Base-by-base conservation (phyloP, 2,797 vertebrate genomes). In the Lepus townsendii region DNA sequence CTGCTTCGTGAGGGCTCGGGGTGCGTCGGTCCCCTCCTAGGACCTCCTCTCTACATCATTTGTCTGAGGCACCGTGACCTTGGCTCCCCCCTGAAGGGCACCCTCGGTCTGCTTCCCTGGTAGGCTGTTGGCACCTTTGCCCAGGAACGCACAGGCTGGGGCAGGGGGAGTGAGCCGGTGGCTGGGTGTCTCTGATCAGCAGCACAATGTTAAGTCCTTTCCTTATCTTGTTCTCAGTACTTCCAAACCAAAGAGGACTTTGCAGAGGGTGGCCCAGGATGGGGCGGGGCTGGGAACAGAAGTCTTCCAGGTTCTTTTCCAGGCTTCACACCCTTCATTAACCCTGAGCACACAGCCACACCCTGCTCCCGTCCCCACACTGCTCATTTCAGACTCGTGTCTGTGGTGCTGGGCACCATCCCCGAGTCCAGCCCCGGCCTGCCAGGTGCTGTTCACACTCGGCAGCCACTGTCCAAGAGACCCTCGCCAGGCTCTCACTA, bases 231-330 rank as follows among this genome's bases (percentile, higher is more conserved):
- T 84, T 79, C 80, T 89, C 82, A 35, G 0, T 90, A 62, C n/a
- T 85, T 79, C 13, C 62, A 89, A 83, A 75, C 27, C 27, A 38
- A 75, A 90, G 68, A 90, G 57, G 52, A 73, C 60, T 57, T 66
- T 26, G 54, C 52, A 73, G 38, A 32, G 1, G 38, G 24, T 75
- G 19, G 87, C 69, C 63, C 32, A 9, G 78, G 42, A 1, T 57
- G 73, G 42, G n/a, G 17, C 80, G 35, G 16, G 57, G 9, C 35
- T 66, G 22, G 30, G 20, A 78, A 63, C 57, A 52, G 68, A 68
- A 7, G 27, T 88, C 86, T 85, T 42, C 80, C 62, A 22, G 69
- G 30, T 7, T 92, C 10, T 26, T 60, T 72, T 80, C 0, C n/a
- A 84, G 52, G 13, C 30, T 35, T 85, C 22, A 87, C 50, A 69